phyloP scores from a whole-genome alignment of 53 echinoderm and acorn worm genomes.

The Luidia sarsii region DNA sequence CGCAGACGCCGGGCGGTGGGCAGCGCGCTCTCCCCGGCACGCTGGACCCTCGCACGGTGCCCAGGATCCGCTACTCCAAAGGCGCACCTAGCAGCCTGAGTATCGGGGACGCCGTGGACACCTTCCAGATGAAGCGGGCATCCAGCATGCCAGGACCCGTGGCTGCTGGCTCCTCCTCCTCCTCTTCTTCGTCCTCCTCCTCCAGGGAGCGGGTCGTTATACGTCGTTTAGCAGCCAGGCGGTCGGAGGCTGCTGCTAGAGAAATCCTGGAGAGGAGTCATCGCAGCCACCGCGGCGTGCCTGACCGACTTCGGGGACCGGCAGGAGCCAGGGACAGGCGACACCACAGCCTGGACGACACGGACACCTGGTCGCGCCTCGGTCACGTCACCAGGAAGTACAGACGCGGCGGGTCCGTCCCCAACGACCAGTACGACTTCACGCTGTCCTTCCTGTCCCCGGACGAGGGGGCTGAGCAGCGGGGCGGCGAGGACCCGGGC shows the following conservation, averaged over 20 bases:
- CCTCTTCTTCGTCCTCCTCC: too few relatives aligned
- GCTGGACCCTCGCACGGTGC: background rate
- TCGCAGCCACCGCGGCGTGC: background rate
- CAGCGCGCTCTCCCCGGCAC: constrained; percentile 14
- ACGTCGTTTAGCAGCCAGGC: constrained; percentile 58
- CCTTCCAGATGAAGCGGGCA: constrained; percentile 15
- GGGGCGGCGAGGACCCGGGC: constrained; percentile 9
- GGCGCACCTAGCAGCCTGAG: constrained; percentile 7
- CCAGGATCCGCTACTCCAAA: constrained; percentile 17
- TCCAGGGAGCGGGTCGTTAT: constrained; percentile 61
- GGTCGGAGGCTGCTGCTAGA: constrained; percentile 23
- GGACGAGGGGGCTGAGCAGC: background rate
- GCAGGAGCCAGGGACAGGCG: constrained; percentile 12
- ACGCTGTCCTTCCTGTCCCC: constrained; percentile 2
- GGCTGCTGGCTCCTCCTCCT: too few relatives aligned
- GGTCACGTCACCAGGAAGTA: constrained; percentile 24
- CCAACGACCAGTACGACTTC: constrained; percentile 9
- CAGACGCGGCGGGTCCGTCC: constrained; percentile 42
- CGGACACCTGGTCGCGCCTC: background rate
- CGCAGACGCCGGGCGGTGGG: background rate
- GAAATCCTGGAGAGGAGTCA: background rate
- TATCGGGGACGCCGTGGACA: constrained; percentile 43
- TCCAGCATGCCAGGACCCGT: constrained; percentile 22
- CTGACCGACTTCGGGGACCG: constrained; percentile 15
- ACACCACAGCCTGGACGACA: constrained; percentile 28